Conservation (phyloP, 1,140 invertebrate species). For the Aradophagus sp. region DNA sequence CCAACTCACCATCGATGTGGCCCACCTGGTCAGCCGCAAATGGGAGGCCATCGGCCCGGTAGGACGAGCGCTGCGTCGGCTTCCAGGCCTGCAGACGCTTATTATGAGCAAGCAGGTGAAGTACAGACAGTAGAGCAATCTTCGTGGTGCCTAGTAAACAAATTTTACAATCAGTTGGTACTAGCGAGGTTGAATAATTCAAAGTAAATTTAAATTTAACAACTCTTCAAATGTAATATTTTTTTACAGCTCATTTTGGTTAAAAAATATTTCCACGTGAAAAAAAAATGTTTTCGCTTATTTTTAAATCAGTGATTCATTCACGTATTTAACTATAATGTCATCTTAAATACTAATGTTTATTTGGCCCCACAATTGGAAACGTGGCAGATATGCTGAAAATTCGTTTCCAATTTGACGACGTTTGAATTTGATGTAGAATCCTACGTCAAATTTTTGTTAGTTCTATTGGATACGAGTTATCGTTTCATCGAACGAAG, state of each 20-base stretch:
- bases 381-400: too few species aligned
- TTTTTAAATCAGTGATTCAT: too few species aligned
- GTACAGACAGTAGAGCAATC: slow-evolving; percentile 25
- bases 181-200: neutral
- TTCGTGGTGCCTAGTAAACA: slow-evolving; percentile 5
- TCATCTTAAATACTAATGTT: too few species aligned
- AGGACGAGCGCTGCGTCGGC: slow-evolving; percentile 53
- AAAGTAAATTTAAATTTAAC: too few species aligned
- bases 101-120: slow-evolving; percentile 69
- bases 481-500: slow-evolving; percentile 10
- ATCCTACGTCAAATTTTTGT: slow-evolving; percentile 1
- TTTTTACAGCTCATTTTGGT: too few species aligned
- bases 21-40: slow-evolving; percentile 65
- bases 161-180: neutral
- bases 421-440: neutral
- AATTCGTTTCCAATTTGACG: neutral
- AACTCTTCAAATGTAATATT: too few species aligned
- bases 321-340: too few species aligned
- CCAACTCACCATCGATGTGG: slow-evolving; percentile 71
- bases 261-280: too few species aligned
- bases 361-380: too few species aligned
- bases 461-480: slow-evolving; percentile 4
- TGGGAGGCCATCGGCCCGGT: slow-evolving; percentile 63
- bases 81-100: slow-evolving; percentile 64
- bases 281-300: too few species aligned